Evolutionary conservation across 2,888 invertebrate species (phyloP), one percentile per base, ranked within the genome.

Genomic region (Octonoba sinensis): DNA sequence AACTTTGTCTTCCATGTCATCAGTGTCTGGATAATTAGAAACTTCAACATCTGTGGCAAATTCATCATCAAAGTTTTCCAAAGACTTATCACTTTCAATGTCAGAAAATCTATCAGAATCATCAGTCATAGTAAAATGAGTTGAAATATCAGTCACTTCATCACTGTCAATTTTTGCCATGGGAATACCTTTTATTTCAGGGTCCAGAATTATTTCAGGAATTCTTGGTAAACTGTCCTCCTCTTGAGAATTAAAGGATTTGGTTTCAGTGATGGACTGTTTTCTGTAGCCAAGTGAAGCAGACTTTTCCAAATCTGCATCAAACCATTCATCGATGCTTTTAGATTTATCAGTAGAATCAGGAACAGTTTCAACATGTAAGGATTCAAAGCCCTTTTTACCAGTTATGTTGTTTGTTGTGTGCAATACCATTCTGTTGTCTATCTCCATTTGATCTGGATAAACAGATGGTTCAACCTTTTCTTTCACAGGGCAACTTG

Each of bases 121-220:
- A 57, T 82, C 81, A 54, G 81, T 82, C 75, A 82, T 75, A 0
- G 81, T 82, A 67, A 82, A 75, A 65, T 82, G 81, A 27, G 81
- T 70, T 3, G 81, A 82, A 65, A 82, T 75, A 70, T 82, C 81
- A 20, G 75, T 74, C 6, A 82, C 64, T 56, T 82, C 81, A 65
- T 73, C 72, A 54, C 60, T 54, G 12, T 79, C 79, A 22, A 20
- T 36, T 13, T 57, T 60, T 18, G 49, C 59, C 47, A 27, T 44
- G 8, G 79, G 54, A 36, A 59, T n/a, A 15, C 57, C 67, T 15
- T 70, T 70, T 16, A 22, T 11, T 46, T 56, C 54, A 8, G 27
- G 24, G 3, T 66, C 66, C 11, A 67, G 49, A 60, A 79, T 66
- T 18, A 66, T 24, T 66, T 59, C 67, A 11, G 77, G 77, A 22